Percentiles rank a stretch among this genome's conserved stretches.
These are phyloP conservation scores for Napeogenes sylphis DNA, from an alignment of 2,888 invertebrate species.

Conservation along the genomic window DNA sequence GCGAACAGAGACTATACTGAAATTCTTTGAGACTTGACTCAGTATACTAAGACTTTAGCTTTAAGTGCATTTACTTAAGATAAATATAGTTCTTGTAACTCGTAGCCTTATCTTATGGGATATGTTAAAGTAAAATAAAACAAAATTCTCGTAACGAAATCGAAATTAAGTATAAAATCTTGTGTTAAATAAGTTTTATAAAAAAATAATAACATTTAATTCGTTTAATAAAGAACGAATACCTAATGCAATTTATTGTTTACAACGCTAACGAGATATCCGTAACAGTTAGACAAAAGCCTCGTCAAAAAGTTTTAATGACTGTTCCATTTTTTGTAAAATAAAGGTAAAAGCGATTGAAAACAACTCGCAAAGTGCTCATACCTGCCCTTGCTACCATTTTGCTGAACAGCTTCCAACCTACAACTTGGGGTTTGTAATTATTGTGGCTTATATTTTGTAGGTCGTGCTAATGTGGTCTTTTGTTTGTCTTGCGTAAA, in stretches of 20 bases:
- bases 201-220: background rate
- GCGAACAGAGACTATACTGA: background rate
- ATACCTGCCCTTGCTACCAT: slow-evolving; percentile 35
- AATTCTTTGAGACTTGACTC: slow-evolving; percentile 5
- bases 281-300: slow-evolving; percentile 58
- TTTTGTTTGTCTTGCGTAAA: slow-evolving; percentile 4
- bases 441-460: slow-evolving; percentile 24
- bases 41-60: background rate
- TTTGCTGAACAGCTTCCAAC: slow-evolving; percentile 22
- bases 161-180: too few species aligned
- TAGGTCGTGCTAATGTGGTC: slow-evolving; percentile 19
- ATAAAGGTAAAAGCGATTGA: slow-evolving; percentile 46
- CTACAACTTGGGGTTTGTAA: slow-evolving; percentile 24
- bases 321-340: slow-evolving; percentile 51
- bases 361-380: slow-evolving; percentile 45
- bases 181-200: too few species aligned
- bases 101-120: too few species aligned
- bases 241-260: slow-evolving; percentile 38
- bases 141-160: too few species aligned
- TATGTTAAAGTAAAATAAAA: too few species aligned
- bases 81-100: background rate
- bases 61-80: background rate
- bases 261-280: slow-evolving; percentile 57
- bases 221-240: slow-evolving; percentile 8
- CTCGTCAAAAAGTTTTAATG: slow-evolving; percentile 71